Evolutionary conservation across 2,113 vertebrate species (phyloP).

Genomic region (Paracanthobrama guichenoti): DNA sequence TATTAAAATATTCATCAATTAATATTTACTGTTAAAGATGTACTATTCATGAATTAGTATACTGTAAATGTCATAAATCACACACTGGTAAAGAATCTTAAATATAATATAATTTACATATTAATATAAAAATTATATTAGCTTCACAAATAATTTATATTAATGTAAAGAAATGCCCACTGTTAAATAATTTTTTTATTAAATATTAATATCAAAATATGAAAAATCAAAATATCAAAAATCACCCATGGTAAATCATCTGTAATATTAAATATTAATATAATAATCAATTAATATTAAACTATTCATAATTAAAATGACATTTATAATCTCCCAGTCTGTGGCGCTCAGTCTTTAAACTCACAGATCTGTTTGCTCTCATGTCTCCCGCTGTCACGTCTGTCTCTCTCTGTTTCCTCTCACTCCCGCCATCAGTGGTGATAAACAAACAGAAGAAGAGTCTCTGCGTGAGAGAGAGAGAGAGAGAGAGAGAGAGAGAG

Average conservation of each 20-base stretch:
- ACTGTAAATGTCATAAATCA: neutral
- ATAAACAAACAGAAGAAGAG: no score
- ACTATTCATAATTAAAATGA: neutral
- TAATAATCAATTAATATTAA: neutral
- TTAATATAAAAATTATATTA: no score
- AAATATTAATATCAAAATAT: neutral
- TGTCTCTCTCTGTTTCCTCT: no score
- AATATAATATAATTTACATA: neutral
- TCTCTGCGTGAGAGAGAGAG: no score
- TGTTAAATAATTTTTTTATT: neutral
- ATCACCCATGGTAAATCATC: neutral
- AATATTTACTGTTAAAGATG: neutral
- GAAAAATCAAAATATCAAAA: no score
- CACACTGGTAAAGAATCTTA: neutral
- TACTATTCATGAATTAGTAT: neutral
- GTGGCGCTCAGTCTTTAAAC: neutral
- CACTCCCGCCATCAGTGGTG: no score
- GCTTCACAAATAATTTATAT: neutral
- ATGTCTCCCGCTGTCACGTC: neutral
- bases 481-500: no score
- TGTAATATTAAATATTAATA: neutral
- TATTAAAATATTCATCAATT: neutral
- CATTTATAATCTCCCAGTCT: neutral
- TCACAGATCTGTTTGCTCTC: neutral
- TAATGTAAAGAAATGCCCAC: neutral